These are phyloP conservation scores for Caenorhabditis becei DNA, from an alignment of 2,888 invertebrate species.

Conservation along the genomic window DNA sequence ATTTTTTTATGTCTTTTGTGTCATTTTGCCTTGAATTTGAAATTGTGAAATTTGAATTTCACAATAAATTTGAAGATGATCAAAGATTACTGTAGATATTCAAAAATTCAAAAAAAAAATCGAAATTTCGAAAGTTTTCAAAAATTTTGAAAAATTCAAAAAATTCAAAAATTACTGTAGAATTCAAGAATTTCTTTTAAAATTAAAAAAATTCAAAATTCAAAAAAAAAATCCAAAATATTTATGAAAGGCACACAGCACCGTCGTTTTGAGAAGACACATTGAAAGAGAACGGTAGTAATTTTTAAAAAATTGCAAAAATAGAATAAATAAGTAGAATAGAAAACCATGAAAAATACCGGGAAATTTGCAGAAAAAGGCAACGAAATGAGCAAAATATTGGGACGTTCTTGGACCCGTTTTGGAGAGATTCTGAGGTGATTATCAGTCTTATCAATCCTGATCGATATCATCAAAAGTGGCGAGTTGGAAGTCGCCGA, in stretches of 20 bases:
- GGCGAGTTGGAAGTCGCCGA: conserved; percentile 80
- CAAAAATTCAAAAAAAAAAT: too few relatives aligned
- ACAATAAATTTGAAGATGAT: neutral
- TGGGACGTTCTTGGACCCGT: conserved; percentile 24
- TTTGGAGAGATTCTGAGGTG: conserved; percentile 8
- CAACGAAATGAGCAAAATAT: conserved; percentile 54
- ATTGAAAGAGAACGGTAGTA: conserved; percentile 3
- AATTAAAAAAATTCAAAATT: too few relatives aligned
- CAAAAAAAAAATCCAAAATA: conserved; percentile 31
- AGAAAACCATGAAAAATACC: conserved; percentile 1
- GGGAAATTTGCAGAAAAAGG: conserved; percentile 31
- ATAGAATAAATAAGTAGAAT: conserved; percentile 10
- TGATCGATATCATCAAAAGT: conserved; percentile 76
- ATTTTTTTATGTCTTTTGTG: neutral
- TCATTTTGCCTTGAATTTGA: neutral
- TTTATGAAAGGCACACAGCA: conserved; percentile 24
- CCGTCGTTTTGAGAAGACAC: conserved; percentile 6
- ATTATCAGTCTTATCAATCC: conserved; percentile 25
- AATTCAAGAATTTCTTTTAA: neutral
- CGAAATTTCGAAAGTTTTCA: too few relatives aligned
- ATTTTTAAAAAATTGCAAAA: conserved; percentile 2
- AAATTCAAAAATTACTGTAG: too few relatives aligned
- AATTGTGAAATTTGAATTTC: too few relatives aligned
- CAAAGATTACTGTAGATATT: too few relatives aligned
- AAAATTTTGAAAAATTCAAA: too few relatives aligned